A percentile compares a stretch with the other conserved stretches of the same genome.
These are phyloP conservation scores for Psittacula cyanocephala DNA, from an alignment of 2,113 vertebrate species.

Conservation along the genomic window DNA sequence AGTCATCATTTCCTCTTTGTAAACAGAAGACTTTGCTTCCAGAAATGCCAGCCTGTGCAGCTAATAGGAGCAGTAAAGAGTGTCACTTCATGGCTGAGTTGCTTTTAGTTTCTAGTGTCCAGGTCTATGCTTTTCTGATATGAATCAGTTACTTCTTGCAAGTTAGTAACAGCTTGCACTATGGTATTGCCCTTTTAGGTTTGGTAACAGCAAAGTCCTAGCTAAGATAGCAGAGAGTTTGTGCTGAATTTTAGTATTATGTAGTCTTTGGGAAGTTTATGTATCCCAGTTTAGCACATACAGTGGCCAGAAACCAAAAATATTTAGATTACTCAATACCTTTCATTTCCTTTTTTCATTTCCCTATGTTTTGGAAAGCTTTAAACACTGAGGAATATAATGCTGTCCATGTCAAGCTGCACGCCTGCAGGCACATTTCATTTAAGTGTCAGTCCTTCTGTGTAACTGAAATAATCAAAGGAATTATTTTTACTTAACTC, in stretches of 20 bases:
- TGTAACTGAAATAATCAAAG: not conserved
- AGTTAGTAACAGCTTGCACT: not conserved
- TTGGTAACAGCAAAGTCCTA: not conserved
- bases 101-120: not conserved
- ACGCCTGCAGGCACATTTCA: not conserved
- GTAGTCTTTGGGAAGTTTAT: slow-evolving; percentile 61
- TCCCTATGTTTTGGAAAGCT: slow-evolving; percentile 73
- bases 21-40: not conserved
- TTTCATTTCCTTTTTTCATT: slow-evolving; percentile 83
- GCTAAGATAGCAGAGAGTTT: not conserved
- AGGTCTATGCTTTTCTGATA: not conserved
- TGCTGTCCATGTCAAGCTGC: slow-evolving; percentile 20
- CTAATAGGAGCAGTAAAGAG: not conserved
- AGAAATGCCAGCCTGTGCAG: slow-evolving; percentile 4
- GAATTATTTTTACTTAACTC: not conserved
- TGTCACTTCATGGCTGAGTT: not conserved
- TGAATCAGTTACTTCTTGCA: not conserved
- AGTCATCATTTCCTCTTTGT: slow-evolving; percentile 7
- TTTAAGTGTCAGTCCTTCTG: not conserved
- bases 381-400: slow-evolving; percentile 57
- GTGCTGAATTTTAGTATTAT: slow-evolving; percentile 62
- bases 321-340: slow-evolving; percentile 73
- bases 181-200: not conserved
- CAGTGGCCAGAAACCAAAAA: slow-evolving; percentile 71
- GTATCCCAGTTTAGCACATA: slow-evolving; percentile 66